Conservation (phyloP, 2,797 vertebrate genomes). For the Pseudomugil gertrudae region DNA sequence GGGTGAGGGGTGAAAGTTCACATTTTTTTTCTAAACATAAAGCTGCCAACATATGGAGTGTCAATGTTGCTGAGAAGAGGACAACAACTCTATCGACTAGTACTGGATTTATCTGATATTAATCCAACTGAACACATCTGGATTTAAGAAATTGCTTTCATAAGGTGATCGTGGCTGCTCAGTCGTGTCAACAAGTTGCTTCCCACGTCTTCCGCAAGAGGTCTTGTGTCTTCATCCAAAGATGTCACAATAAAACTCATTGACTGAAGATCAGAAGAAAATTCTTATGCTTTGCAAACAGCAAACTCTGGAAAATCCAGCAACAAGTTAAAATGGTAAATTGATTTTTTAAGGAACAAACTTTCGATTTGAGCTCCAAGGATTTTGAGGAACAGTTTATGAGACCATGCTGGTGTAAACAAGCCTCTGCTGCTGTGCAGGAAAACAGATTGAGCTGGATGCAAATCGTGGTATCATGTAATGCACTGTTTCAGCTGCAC, state of each 20-base stretch:
- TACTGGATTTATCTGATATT: neutral
- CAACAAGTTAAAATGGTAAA: neutral
- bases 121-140: neutral
- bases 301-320: neutral
- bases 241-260: neutral
- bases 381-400: neutral
- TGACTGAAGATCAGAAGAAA: neutral
- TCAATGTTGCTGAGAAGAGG: neutral
- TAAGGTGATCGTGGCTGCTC: neutral
- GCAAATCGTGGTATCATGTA: neutral
- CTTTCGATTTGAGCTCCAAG: too few relatives aligned
- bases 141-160: neutral
- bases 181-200: neutral
- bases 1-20: constrained; percentile 81
- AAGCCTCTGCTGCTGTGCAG: neutral
- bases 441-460: neutral
- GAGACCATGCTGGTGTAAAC: neutral
- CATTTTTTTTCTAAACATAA: constrained; percentile 61
- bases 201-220: neutral
- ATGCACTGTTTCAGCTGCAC: neutral
- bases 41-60: neutral
- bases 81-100: neutral
- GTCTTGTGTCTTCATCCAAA: neutral
- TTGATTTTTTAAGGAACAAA: too few relatives aligned
- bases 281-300: neutral